These are phyloP conservation scores for Drosophila limbata DNA, from an alignment of 2,888 invertebrate species.

Conservation along the genomic window DNA sequence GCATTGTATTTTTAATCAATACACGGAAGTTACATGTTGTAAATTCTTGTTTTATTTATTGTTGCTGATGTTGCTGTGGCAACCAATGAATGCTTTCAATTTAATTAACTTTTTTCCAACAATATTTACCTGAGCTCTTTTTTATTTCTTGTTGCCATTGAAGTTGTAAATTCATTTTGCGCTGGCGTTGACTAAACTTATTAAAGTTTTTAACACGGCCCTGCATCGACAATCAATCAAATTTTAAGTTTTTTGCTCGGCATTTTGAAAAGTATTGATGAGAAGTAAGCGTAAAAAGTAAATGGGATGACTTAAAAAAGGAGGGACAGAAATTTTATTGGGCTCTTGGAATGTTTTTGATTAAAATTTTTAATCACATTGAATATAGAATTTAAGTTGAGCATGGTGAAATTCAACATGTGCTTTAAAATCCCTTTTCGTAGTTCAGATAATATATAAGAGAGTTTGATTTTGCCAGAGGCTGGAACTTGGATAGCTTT, in stretches of 20 bases:
- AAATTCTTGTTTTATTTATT: slow-evolving; percentile 23
- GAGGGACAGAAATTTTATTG: background rate
- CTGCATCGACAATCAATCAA: slow-evolving; percentile 45
- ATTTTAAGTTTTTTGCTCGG: slow-evolving; percentile 1
- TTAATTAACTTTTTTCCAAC: slow-evolving; percentile 71
- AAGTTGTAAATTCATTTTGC: slow-evolving; percentile 37
- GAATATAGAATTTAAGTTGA: background rate
- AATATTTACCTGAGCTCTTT: slow-evolving; percentile 29
- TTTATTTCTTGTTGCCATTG: slow-evolving; percentile 7
- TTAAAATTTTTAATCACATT: background rate
- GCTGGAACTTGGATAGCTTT: background rate
- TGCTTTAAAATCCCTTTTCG: background rate
- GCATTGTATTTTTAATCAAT: slow-evolving; percentile 40
- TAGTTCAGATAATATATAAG: background rate
- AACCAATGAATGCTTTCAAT: slow-evolving; percentile 68
- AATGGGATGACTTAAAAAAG: background rate
- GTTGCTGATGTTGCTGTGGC: slow-evolving; percentile 23
- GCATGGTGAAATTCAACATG: background rate
- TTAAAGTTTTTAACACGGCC: slow-evolving; percentile 40
- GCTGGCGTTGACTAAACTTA: slow-evolving; percentile 42
- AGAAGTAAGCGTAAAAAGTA: background rate
- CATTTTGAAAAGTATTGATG: background rate
- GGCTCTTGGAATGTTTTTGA: no score
- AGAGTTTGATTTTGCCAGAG: background rate
- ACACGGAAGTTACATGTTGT: slow-evolving; percentile 31